Percentiles rank a stretch among this genome's conserved stretches.
Conservation (phyloP, 2,797 vertebrate genomes). For the Borostomias antarcticus region DNA sequence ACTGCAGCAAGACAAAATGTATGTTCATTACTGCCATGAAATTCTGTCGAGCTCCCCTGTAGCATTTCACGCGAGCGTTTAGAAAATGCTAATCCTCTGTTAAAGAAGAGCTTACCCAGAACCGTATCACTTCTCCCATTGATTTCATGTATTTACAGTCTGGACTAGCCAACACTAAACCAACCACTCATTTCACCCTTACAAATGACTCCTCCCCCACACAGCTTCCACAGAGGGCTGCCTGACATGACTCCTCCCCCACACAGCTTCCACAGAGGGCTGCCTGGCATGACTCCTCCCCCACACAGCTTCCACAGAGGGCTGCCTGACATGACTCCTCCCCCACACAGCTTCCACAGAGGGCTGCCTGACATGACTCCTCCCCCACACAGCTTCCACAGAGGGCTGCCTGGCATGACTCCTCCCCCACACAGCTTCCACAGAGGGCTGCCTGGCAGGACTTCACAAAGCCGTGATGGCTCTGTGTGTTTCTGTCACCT, state of each 20-base stretch:
- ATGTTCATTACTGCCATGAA: conserved; percentile 42
- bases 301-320: no score
- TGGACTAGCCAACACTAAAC: conserved; percentile 26
- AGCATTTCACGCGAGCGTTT: conserved; percentile 31
- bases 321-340: no score
- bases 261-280: no score
- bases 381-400: no score
- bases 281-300: no score
- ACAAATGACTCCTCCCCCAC: conserved; percentile 19
- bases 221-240: no score
- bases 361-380: no score
- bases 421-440: conserved; percentile 11
- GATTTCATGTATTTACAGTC: conserved; percentile 36
- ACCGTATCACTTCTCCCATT: conserved; percentile 43
- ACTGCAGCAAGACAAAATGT: conserved; percentile 44
- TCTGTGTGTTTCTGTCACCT: conserved; percentile 28
- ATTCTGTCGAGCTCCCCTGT: conserved; percentile 41
- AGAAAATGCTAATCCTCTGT: conserved; percentile 48
- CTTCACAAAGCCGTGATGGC: conserved; percentile 39
- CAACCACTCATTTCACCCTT: conserved; percentile 12
- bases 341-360: no score
- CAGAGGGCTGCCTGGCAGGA: conserved; percentile 21
- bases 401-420: no score
- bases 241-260: no score
- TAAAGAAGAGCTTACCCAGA: conserved; percentile 47